Evolutionary conservation across 2,113 vertebrate genomes (phyloP).

Genomic region (Ceratotherium simum): DNA sequence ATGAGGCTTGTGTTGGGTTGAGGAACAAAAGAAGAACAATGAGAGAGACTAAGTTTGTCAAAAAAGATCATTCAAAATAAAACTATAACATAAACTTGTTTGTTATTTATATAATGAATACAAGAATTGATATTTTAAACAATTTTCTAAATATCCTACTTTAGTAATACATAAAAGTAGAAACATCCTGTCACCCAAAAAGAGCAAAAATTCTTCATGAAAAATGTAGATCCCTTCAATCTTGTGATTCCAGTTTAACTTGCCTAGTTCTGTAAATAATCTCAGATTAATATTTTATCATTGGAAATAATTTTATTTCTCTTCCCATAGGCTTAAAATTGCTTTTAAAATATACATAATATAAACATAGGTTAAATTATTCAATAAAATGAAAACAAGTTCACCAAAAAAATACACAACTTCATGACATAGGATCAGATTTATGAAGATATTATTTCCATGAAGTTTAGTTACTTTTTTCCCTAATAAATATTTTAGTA

Average conservation of each 20-base stretch:
- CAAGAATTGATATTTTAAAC: background rate
- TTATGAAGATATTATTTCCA: constrained; percentile 17
- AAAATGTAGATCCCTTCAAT: background rate
- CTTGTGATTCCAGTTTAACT: background rate
- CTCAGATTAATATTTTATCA: background rate
- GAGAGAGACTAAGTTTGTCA: background rate
- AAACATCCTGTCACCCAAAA: background rate
- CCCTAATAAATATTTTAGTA: constrained; percentile 14
- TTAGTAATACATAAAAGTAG: background rate
- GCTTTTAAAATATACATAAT: background rate
- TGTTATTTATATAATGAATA: background rate
- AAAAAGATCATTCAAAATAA: background rate
- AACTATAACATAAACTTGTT: background rate
- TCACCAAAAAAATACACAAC: background rate
- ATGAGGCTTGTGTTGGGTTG: background rate
- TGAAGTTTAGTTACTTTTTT: background rate
- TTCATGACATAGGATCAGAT: background rate
- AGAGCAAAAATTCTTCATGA: background rate
- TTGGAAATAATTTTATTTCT: background rate
- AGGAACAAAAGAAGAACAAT: background rate
- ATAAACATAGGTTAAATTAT: background rate
- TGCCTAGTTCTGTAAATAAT: background rate
- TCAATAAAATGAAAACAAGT: constrained; percentile 51
- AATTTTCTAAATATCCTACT: background rate
- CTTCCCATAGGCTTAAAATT: background rate